Base-by-base conservation (phyloP, 2,113 vertebrate genomes). In the Monarcha castaneiventris region DNA sequence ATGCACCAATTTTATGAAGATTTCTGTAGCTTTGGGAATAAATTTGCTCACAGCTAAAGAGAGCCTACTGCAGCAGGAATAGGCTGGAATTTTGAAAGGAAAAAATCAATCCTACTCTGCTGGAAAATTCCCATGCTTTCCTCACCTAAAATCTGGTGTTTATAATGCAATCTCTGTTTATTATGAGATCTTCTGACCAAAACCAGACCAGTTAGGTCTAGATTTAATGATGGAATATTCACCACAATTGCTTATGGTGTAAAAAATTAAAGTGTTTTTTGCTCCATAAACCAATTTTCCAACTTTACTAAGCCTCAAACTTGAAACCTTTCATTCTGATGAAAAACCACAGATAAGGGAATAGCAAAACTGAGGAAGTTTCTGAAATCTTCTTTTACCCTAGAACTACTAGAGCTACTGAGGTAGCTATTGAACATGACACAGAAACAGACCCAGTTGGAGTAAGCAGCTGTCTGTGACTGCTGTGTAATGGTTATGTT, bases 191-290 rank as follows among this genome's bases (percentile, higher is more conserved):
- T 84, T 84, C 46, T 75, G 23, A 27, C 15, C 9, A 59, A 13
- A 49, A 63, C 59, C 67, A 74, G 43, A 84, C 6, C 16, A 35
- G 4, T 17, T 18, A 58, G 7, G 10, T 67, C 52, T 46, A 77
- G 32, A 77, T 58, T 77, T 61, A 89, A 77, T 27, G 8, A 51
- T 39, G 21, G 13, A 88, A 54, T 80, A 95, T 32, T 76, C 43
- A 67, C 6, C 3, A 48, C 1, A 2, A 13, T 14, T 64, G 1
- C 21, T 1, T 61, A 66, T 43, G 30, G 11, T 63, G 10, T 17
- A 89, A 82, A 61, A 13, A 2, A 1, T 64, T 61, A 68, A 48
- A 62, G 14, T 2, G 2, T 30, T 76, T 84, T 72, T 91, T 80
- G 5, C 32, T 79, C 44, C 73, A 30, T 32, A 87, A 92, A 58